Evolutionary conservation across 92 coral and sea anemone genomes (phyloP).

Genomic region (Epizoanthus stellaris): DNA sequence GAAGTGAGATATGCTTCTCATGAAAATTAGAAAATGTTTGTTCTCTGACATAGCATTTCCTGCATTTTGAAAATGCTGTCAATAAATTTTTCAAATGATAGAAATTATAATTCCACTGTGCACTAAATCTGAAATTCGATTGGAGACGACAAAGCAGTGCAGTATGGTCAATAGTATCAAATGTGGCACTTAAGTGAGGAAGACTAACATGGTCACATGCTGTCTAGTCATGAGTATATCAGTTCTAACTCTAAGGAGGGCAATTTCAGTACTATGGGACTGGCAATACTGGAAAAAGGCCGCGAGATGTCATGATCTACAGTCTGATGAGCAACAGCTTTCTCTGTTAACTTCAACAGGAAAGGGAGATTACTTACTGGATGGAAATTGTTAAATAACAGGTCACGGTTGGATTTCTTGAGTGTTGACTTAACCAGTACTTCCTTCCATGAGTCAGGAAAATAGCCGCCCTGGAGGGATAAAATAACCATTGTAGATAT

Average conservation of each 20-base stretch:
- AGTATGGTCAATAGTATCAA: slow-evolving; percentile 21
- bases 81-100: no score
- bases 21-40: no score
- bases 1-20: no score
- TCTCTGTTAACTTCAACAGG: slow-evolving; percentile 33
- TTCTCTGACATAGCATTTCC: no score
- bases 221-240: slow-evolving; percentile 36
- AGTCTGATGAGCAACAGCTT: slow-evolving; percentile 38
- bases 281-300: slow-evolving; percentile 30
- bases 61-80: no score
- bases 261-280: slow-evolving; percentile 22
- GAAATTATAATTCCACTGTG: no score
- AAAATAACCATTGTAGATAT: slow-evolving; percentile 2
- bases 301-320: slow-evolving; percentile 2
- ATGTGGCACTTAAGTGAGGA: slow-evolving; percentile 40
- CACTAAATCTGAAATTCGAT: slow-evolving; percentile 1
- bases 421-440: slow-evolving; percentile 14
- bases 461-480: slow-evolving; percentile 10
- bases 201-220: slow-evolving; percentile 33
- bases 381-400: slow-evolving; percentile 5
- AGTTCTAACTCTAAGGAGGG: neutral
- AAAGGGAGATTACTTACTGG: slow-evolving; percentile 40
- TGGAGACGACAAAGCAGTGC: neutral
- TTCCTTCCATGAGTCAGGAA: slow-evolving; percentile 46
- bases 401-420: slow-evolving; percentile 29